phyloP scores from a whole-genome alignment of 2,888 invertebrate species.

The Seira sanloemensis region DNA sequence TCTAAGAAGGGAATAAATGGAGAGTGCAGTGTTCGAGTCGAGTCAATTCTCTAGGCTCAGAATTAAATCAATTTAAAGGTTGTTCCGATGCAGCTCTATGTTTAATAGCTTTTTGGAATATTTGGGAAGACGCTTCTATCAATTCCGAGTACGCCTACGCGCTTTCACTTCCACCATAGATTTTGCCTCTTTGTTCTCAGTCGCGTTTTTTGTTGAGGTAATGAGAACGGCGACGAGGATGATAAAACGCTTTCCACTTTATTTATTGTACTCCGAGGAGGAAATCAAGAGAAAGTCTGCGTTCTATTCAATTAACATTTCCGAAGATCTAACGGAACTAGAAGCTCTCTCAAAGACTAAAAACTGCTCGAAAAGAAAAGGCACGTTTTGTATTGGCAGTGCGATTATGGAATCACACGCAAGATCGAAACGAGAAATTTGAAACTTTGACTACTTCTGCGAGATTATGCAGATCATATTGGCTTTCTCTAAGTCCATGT shows the following conservation, averaged over 20 bases:
- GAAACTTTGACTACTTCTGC: no score
- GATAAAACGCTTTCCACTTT: background rate
- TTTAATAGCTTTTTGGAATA: no score
- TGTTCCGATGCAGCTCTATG: background rate
- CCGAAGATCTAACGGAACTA: background rate
- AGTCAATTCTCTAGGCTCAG: background rate
- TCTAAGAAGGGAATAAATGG: background rate
- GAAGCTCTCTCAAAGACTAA: no score
- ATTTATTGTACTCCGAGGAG: background rate
- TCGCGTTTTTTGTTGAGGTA: background rate
- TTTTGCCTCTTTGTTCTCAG: background rate
- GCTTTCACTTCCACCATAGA: background rate
- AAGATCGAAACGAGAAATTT: no score
- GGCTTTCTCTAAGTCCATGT: no score
- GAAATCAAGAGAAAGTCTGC: background rate
- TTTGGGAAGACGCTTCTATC: background rate
- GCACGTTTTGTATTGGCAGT: no score
- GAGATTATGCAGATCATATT: no score
- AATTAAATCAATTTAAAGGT: conserved; percentile 53
- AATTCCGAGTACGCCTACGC: background rate
- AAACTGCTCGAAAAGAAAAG: no score
- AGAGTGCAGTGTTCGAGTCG: background rate
- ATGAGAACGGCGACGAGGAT: background rate
- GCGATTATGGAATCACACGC: no score
- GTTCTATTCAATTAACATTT: background rate